Percentiles rank a stretch among this genome's conserved stretches.
phyloP scores from a whole-genome alignment of 2,113 vertebrate genomes.

The Illadopsis cleaveri region DNA sequence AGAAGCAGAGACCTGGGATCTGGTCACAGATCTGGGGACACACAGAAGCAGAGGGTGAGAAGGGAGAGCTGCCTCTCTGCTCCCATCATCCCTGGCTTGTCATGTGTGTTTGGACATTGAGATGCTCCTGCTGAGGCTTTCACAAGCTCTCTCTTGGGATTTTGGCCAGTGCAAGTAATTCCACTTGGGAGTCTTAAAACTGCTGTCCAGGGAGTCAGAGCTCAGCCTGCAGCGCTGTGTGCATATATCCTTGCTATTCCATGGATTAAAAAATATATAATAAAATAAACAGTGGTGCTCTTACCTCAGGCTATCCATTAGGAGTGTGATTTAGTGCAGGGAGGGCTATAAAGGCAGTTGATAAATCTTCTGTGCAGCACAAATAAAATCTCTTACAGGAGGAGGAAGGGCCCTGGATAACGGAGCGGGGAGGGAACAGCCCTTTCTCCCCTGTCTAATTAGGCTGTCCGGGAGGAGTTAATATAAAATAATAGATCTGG shows the following conservation, averaged over 20 bases:
- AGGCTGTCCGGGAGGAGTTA: neutral
- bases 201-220: neutral
- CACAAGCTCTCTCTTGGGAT: neutral
- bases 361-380: slow-evolving; percentile 40
- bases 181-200: neutral
- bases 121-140: neutral
- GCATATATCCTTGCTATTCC: neutral
- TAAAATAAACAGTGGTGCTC: slow-evolving; percentile 40
- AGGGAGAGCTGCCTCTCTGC: neutral
- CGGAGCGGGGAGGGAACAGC: neutral
- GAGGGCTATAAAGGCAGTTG: slow-evolving; percentile 39
- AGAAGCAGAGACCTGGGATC: neutral
- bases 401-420: neutral
- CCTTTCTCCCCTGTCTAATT: neutral
- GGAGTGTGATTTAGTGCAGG: slow-evolving; percentile 50
- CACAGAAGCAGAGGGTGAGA: accelerated
- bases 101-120: neutral
- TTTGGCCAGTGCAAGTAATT: neutral
- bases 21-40: neutral
- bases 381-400: slow-evolving; percentile 15
- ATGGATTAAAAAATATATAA: slow-evolving; percentile 1
- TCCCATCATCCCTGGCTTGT: neutral
- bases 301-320: slow-evolving; percentile 59
- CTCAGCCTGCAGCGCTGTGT: neutral
- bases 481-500: slow-evolving; percentile 27